Conservation (phyloP, 2,888 invertebrate species). For the Serripes groenlandicus region DNA sequence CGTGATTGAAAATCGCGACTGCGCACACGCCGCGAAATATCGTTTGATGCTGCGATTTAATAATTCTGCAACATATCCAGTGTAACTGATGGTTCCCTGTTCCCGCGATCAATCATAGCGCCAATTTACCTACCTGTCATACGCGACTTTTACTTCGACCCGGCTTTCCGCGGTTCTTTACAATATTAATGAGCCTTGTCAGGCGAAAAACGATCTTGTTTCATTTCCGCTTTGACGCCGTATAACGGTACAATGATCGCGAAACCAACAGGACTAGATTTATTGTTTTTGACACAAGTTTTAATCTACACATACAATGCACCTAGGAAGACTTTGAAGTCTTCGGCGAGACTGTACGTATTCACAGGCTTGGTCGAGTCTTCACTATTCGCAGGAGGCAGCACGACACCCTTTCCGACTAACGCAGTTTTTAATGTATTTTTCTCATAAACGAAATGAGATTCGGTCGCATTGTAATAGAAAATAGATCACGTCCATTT, state of each 20-base stretch:
- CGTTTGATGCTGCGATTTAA: conserved; percentile 68
- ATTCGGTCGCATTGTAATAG: not conserved
- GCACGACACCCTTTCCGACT: no score
- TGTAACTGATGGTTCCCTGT: conserved; percentile 47
- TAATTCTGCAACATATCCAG: conserved; percentile 60
- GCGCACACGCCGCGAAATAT: conserved; percentile 50
- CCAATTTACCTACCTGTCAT: conserved; percentile 68
- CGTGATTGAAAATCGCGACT: conserved; percentile 65
- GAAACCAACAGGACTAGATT: no score
- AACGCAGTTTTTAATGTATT: conserved; percentile 31
- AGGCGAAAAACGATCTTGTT: no score
- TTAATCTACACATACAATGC: no score
- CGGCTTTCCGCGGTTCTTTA: conserved; percentile 27
- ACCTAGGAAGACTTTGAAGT: no score
- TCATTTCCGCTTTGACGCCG: no score
- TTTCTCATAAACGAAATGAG: not conserved
- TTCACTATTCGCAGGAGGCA: no score
- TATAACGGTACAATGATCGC: no score
- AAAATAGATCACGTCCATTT: conserved; percentile 17
- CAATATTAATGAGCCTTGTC: conserved; percentile 57
- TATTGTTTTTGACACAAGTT: no score
- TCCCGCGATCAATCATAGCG: conserved; percentile 53
- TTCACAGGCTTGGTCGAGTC: no score
- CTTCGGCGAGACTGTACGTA: no score
- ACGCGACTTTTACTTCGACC: conserved; percentile 20